Conservation (phyloP, 1,140 invertebrate species). For the Leptinotarsa undecemlineata region DNA sequence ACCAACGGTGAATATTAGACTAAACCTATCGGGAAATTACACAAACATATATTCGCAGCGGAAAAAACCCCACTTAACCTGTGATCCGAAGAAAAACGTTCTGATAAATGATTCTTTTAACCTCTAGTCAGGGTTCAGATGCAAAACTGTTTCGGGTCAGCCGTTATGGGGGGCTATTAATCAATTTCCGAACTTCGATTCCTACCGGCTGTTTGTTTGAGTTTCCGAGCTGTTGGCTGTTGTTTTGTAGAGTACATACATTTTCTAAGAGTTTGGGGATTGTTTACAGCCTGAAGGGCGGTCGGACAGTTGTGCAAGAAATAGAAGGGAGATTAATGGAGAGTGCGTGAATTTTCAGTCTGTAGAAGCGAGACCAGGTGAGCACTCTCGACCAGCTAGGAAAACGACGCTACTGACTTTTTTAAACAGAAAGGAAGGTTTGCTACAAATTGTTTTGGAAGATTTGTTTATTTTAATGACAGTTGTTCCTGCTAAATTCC, state of each 20-base stretch:
- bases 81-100: conserved; percentile 17
- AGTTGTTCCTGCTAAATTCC: too few species aligned
- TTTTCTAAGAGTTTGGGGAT: not conserved
- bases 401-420: too few species aligned
- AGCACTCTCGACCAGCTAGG: too few species aligned
- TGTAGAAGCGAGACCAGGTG: too few species aligned
- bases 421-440: too few species aligned
- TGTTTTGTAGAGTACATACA: conserved; percentile 10
- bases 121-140: conserved; percentile 36
- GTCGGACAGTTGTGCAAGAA: too few species aligned
- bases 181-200: conserved; percentile 28
- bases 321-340: too few species aligned
- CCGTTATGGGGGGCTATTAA: conserved; percentile 32
- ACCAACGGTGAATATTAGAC: not conserved
- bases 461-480: too few species aligned
- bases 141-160: conserved; percentile 37
- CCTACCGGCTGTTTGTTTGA: conserved; percentile 17
- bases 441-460: too few species aligned
- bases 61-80: conserved; percentile 25
- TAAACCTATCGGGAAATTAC: conserved; percentile 17
- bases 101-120: conserved; percentile 35
- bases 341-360: too few species aligned
- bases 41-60: conserved; percentile 26
- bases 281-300: not conserved
- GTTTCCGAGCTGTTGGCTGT: conserved; percentile 15